phyloP scores from a whole-genome alignment of 2,797 vertebrate species.

The Rhynchotus rufescens region DNA sequence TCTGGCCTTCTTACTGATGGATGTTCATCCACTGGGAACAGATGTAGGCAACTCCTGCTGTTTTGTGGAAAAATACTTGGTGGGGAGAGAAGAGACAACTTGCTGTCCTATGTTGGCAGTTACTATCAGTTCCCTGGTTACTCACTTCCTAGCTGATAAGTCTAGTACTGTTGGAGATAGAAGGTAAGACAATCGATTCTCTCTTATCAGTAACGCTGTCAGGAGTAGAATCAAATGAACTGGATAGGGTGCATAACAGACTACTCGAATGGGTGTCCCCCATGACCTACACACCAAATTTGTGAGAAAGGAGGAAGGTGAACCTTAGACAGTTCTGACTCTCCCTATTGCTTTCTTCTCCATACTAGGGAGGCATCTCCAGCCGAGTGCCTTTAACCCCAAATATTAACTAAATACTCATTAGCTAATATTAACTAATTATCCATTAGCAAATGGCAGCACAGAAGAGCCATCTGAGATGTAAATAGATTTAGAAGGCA shows the following conservation, averaged over 20 bases:
- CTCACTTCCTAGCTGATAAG: not conserved
- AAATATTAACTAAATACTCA: not conserved
- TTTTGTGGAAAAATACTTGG: not conserved
- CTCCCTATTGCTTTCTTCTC: not conserved
- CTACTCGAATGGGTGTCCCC: not conserved
- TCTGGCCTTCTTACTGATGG: not conserved
- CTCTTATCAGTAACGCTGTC: not conserved
- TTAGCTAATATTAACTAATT: not conserved
- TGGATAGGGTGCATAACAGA: not conserved
- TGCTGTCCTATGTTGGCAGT: not conserved
- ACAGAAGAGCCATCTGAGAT: not conserved
- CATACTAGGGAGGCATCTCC: not conserved
- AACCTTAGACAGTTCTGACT: not conserved
- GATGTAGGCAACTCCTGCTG: not conserved
- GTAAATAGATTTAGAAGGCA: not conserved
- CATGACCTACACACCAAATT: not conserved
- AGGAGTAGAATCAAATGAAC: fast-evolving
- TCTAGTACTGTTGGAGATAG: not conserved
- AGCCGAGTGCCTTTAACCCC: not conserved
- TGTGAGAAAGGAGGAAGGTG: not conserved
- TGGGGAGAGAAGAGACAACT: fast-evolving
- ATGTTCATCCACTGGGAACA: fast-evolving
- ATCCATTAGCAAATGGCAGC: not conserved
- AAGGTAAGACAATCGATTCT: fast-evolving
- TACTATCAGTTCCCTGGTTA: not conserved